Percentiles rank a stretch among this genome's conserved stretches.
phyloP scores from a whole-genome alignment of 1,140 invertebrate species.

The Psilanteris sp. region DNA sequence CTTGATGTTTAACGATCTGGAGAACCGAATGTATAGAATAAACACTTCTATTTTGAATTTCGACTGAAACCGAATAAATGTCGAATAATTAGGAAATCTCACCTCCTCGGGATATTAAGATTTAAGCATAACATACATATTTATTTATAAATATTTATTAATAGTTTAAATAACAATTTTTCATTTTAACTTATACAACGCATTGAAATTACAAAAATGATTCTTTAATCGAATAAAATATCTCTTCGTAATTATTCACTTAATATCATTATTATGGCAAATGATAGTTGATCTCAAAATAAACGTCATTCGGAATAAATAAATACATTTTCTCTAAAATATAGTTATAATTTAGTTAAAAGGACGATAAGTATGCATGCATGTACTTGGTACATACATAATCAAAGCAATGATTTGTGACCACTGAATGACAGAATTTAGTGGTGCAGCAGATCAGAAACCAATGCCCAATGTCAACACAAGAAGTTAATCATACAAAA shows the following conservation, averaged over 20 bases:
- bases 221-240: too few species aligned
- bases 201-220: conserved; percentile 8
- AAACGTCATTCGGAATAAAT: conserved; percentile 21
- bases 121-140: background rate
- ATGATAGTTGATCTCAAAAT: background rate
- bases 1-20: too few species aligned
- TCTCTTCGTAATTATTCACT: too few species aligned
- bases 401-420: too few species aligned
- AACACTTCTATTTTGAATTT: too few species aligned
- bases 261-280: conserved; percentile 5
- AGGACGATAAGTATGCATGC: background rate
- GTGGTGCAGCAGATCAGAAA: background rate
- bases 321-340: conserved; percentile 16
- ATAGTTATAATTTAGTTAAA: conserved; percentile 22
- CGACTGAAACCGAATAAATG: too few species aligned
- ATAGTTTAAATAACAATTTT: conserved; percentile 35
- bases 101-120: too few species aligned
- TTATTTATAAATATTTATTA: conserved; percentile 41
- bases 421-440: too few species aligned
- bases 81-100: too few species aligned
- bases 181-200: conserved; percentile 15
- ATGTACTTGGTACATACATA: too few species aligned
- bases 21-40: too few species aligned
- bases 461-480: conserved; percentile 1
- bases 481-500: conserved; percentile 64